These are phyloP conservation scores for Trachelus troglodyta DNA, from an alignment of 2,888 invertebrate species.

Conservation along the genomic window DNA sequence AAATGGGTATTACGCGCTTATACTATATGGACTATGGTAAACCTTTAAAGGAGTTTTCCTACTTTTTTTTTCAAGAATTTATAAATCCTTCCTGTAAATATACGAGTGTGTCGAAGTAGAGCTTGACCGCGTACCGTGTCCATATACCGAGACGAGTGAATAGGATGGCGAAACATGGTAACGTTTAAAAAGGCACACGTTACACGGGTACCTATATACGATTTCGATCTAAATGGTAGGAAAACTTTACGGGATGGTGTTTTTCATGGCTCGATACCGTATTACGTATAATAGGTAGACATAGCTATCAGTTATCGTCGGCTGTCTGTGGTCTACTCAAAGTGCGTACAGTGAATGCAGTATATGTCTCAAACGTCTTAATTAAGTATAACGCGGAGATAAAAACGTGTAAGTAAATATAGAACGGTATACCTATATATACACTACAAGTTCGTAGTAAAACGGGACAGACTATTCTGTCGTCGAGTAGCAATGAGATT, in stretches of 20 bases:
- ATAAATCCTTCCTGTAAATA: neutral
- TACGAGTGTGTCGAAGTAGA: neutral
- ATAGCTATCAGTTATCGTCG: neutral
- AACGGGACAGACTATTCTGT: neutral
- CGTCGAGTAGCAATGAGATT: neutral
- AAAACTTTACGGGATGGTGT: neutral
- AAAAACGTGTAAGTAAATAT: neutral
- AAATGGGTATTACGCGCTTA: neutral
- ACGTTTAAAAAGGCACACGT: slow-evolving; percentile 7
- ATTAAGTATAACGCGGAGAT: slow-evolving; percentile 14
- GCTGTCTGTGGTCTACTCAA: neutral
- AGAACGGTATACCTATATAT: neutral
- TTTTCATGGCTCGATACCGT: neutral
- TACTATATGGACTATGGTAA: neutral
- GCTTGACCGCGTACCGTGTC: neutral
- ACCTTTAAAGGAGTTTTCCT: neutral
- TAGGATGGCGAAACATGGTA: neutral
- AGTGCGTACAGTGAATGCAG: neutral
- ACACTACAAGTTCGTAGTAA: neutral
- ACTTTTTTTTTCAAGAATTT: neutral
- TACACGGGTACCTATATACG: slow-evolving; percentile 7
- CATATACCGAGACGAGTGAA: neutral
- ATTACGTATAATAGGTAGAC: neutral
- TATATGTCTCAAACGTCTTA: slow-evolving; percentile 23
- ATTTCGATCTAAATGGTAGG: slow-evolving; percentile 1